phyloP scores from a whole-genome alignment of 2,113 vertebrate genomes.

The Benitochromis conjunctus region DNA sequence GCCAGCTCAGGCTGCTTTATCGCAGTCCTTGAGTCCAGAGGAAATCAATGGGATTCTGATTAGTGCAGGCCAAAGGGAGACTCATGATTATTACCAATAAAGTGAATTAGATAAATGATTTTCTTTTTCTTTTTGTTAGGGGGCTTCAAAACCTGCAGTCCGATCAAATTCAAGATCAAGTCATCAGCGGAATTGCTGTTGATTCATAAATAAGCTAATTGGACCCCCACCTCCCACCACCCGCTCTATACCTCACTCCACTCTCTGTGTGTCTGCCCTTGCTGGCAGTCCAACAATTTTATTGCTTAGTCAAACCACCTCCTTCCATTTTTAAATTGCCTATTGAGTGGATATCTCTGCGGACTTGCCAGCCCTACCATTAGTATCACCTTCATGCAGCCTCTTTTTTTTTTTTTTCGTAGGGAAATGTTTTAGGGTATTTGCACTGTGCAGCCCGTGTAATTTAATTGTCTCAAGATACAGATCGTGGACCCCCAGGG shows the following conservation, averaged over 20 bases:
- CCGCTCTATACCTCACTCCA: conserved; percentile 8
- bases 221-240: conserved; percentile 79
- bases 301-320: conserved; percentile 96
- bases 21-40: conserved; percentile 25
- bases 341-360: conserved; percentile 86
- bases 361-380: conserved; percentile 81
- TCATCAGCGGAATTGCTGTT: conserved; percentile 91
- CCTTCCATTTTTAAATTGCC: conserved; percentile 99
- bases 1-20: conserved; percentile 29
- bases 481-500: conserved; percentile 18
- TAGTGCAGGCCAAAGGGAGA: conserved; percentile 61
- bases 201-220: conserved; percentile 99
- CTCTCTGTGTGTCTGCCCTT: conserved; percentile 64
- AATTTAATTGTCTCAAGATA: conserved; percentile 55
- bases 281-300: conserved; percentile 83
- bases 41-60: conserved; percentile 75
- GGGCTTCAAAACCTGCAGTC: conserved; percentile 80
- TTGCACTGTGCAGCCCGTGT: conserved; percentile 6
- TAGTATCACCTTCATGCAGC: conserved; percentile 81
- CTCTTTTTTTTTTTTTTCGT: conserved; percentile 60
- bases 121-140: conserved; percentile 23
- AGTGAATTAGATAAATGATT: conserved; percentile 83
- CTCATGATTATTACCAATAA: conserved; percentile 83
- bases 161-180: conserved; percentile 90
- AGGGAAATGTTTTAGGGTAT: conserved; percentile 22